Evolutionary conservation across 1,140 invertebrate genomes (phyloP), one percentile per base, ranked within the genome.

Genomic region (Dendroctonus valens): DNA sequence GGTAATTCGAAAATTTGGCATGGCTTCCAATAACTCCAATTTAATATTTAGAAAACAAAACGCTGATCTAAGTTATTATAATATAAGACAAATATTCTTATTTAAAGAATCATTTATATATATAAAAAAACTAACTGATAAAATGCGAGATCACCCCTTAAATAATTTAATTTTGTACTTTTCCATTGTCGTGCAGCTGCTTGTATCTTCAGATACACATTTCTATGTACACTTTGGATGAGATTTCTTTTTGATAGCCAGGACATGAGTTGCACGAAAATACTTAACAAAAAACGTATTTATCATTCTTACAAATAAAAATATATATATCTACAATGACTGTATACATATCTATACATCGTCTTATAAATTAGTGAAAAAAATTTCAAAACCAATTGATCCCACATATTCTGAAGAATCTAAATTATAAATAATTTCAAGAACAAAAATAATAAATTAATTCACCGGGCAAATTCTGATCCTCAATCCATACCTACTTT

Each of bases 61-160:
- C 58, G 51, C 53, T 55, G 63, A 65, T 60, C 26, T 48, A 68
- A 65, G 50, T 58, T 65, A 55, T 41, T 70, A 41, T 14, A 40
- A 48, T 41, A 60, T 70, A 53, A 63, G 60, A 65, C 44, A 69
- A 69, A 64, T 69, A n/a, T n/a, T n/a, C n/a, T n/a, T n/a, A n/a
- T n/a, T n/a, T n/a, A n/a, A n/a, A n/a, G n/a, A n/a, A n/a, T n/a
- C n/a, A n/a, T n/a, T n/a, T n/a, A n/a, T n/a, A 70, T 68, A 70
- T 68, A 74, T 69, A 68, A 71, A 69, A 74, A 62, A 63, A 69
- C 70, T 74, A 74, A 67, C 62, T 68, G 58, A 70, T 69, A 69
- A 69, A 70, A 74, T 46, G 69, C 71, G 73, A 74, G 73, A 74
- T 74, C 73, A 73, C 69, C 70, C 71, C 72, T 73, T 74, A 74